Evolutionary conservation across 1,140 invertebrate genomes (phyloP).

Genomic region (Andrena cerasifolii): DNA sequence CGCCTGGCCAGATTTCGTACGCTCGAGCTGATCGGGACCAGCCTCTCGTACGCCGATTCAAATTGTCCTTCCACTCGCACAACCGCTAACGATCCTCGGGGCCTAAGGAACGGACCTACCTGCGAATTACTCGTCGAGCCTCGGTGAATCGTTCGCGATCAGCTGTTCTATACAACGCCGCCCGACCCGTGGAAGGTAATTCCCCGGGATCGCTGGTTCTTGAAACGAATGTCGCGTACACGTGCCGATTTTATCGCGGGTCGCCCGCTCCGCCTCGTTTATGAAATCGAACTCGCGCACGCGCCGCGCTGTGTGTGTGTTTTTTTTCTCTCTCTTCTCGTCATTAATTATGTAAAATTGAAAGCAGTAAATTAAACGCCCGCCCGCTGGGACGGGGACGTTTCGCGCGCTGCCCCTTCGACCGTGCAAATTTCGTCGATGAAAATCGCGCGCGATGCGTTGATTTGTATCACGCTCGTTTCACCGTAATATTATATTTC

Average conservation of each 20-base stretch:
- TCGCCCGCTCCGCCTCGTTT: background rate
- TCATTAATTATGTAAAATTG: constrained; percentile 50
- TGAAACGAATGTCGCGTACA: constrained; percentile 35
- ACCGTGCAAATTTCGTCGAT: constrained; percentile 30
- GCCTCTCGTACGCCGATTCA: constrained; percentile 46
- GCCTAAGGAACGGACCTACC: too few species aligned
- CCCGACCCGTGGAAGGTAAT: constrained; percentile 8
- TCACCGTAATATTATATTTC: constrained; percentile 40
- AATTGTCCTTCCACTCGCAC: too few species aligned
- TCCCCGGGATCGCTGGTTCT: constrained; percentile 1
- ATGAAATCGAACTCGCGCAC: background rate
- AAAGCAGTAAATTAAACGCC: constrained; percentile 35
- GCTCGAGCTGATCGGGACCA: constrained; percentile 51
- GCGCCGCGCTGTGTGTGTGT: background rate
- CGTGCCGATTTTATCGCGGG: constrained; percentile 11
- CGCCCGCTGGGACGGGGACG: background rate
- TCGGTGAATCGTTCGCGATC: too few species aligned
- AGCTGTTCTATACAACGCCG: background rate
- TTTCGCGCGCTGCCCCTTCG: constrained; percentile 1
- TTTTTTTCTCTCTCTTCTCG: background rate
- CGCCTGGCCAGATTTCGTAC: constrained; percentile 24
- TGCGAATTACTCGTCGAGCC: too few species aligned
- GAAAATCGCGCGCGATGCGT: constrained; percentile 26
- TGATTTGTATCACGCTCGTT: constrained; percentile 32
- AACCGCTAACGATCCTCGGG: too few species aligned